Evolutionary conservation across 2,888 invertebrate species (phyloP), one percentile per base, ranked within the genome.

Genomic region (Cataglyphis altisquamis): DNA sequence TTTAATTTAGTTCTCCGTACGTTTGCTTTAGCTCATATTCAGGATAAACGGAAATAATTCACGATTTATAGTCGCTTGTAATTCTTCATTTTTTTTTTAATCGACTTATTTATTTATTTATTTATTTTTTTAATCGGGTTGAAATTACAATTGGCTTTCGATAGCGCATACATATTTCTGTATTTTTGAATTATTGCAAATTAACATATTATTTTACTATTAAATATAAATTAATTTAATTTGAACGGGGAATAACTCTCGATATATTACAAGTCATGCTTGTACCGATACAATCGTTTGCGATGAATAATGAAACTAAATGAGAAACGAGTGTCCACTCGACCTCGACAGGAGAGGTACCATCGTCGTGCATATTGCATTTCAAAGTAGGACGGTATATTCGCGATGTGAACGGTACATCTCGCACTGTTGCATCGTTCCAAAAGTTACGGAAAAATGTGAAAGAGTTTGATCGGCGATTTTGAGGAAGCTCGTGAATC

Each of bases 361-460:
- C 82, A 89, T 89, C 86, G 88, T 90, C 87, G 87, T 89, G 90
- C 86, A 89, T 90, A 90, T 90, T 89, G 90, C 90, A 90, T 90
- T 88, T 88, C 87, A 88, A 88, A 89, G 89, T 90, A 90, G 90
- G 83, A 89, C 90, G 86, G 81, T 87, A 86, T 86, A 87, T 87
- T 87, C 85, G n/a, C 48, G 87, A 90, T 90, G 87, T 84, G 86
- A 75, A 70, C 82, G 63, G 82, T 87, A 87, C 78, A 88, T 83
- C 85, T 89, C 84, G 63, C 87, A 85, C 77, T 73, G 86, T 84
- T 84, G 70, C 88, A 67, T 84, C 81, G 83, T 82, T 74, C 55
- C 74, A 80, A 89, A 91, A 91, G 91, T 91, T 91, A 89, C 90
- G 89, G 85, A 91, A 91, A 91, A 88, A 91, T 91, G 89, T 87